Conservation (phyloP, 2,797 vertebrate species). For the Microhierax caerulescens region DNA sequence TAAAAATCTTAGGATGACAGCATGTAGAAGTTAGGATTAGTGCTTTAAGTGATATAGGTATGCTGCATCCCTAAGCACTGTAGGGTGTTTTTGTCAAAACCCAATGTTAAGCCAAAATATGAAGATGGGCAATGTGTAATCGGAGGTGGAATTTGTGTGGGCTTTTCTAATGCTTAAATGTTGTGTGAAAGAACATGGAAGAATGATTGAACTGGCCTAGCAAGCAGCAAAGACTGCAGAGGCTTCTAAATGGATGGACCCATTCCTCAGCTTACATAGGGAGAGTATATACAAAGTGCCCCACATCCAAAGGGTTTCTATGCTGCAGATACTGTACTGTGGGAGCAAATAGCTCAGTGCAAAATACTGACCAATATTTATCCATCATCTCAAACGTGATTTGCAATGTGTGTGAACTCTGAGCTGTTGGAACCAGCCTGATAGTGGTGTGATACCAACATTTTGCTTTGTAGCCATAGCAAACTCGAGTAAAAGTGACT, state of each 20-base stretch:
- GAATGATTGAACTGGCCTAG: background rate
- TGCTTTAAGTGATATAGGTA: background rate
- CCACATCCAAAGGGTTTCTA: background rate
- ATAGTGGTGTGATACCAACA: background rate
- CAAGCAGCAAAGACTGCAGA: background rate
- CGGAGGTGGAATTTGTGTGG: background rate
- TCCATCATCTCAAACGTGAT: background rate
- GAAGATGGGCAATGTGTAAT: background rate
- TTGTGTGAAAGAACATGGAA: background rate
- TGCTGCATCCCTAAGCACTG: background rate
- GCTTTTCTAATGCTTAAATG: background rate
- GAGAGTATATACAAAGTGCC: background rate
- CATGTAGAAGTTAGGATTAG: background rate
- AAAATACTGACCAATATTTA: background rate
- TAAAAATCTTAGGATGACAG: background rate
- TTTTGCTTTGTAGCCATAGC: background rate
- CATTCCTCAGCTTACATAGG: background rate
- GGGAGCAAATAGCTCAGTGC: background rate
- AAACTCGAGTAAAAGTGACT: background rate
- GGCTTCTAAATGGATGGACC: background rate
- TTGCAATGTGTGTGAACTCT: background rate
- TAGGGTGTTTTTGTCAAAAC: background rate
- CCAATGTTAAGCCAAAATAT: background rate
- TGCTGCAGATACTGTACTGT: background rate
- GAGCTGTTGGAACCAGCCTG: background rate